Percentiles rank a stretch among this genome's conserved stretches.
Evolutionary conservation across 2,888 invertebrate genomes (phyloP).

Genomic region (Leptura quadrifasciata): DNA sequence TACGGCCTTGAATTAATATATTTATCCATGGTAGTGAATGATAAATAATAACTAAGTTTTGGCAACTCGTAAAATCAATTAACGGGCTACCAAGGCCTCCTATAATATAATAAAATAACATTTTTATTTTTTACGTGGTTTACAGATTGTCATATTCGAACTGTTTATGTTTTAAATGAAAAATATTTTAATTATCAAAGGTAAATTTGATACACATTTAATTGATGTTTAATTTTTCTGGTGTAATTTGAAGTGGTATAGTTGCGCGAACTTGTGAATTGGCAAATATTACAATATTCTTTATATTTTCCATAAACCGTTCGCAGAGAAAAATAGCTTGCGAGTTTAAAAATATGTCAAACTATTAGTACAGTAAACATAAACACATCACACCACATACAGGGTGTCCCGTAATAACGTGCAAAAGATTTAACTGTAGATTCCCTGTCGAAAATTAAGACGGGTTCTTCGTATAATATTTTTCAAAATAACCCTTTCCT

Average conservation of each 20-base stretch:
- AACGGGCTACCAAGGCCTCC: slow-evolving; percentile 36
- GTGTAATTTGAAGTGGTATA: not conserved
- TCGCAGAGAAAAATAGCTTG: too few species aligned
- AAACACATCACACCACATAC: too few species aligned
- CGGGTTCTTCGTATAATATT: too few species aligned
- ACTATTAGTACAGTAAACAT: too few species aligned
- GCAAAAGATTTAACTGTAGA: too few species aligned
- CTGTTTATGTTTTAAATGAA: not conserved
- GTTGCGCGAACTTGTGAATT: not conserved
- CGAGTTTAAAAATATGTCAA: too few species aligned
- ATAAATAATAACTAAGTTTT: slow-evolving; percentile 43
- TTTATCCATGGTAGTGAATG: slow-evolving; percentile 41
- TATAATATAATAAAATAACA: slow-evolving; percentile 29
- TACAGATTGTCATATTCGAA: not conserved
- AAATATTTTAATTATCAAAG: slow-evolving; percentile 10
- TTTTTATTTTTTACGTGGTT: slow-evolving; percentile 27
- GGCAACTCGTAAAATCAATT: slow-evolving; percentile 44
- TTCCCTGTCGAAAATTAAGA: too few species aligned
- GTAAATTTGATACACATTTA: not conserved
- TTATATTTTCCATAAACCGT: too few species aligned
- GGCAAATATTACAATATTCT: too few species aligned
- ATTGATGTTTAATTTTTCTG: not conserved
- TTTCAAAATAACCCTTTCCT: too few species aligned
- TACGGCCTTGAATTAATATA: slow-evolving; percentile 39
- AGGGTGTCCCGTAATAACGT: too few species aligned